These are phyloP conservation scores for Chaetorhynchus papuensis DNA, from an alignment of 2,113 vertebrate species.

Conservation along the genomic window DNA sequence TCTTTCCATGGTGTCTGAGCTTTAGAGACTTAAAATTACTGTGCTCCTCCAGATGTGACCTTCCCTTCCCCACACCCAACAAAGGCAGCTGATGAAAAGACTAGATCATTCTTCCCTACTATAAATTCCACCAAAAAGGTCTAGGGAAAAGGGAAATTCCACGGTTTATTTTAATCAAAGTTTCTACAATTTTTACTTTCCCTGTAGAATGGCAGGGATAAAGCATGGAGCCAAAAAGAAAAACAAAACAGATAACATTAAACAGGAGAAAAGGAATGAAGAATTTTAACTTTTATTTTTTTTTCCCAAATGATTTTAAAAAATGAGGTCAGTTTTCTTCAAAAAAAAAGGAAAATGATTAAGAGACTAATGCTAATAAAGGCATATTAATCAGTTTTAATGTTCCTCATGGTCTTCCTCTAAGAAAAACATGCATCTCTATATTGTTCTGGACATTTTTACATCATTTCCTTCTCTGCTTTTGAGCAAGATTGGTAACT, in stretches of 20 bases:
- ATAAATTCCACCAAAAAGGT: neutral
- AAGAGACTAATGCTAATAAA: neutral
- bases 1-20: neutral
- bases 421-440: neutral
- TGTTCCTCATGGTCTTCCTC: neutral
- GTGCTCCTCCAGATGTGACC: neutral
- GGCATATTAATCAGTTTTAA: neutral
- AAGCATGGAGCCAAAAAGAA: neutral
- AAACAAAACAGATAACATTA: neutral
- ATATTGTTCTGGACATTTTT: neutral
- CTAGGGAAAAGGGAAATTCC: neutral
- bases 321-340: neutral
- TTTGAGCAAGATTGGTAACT: neutral
- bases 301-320: neutral
- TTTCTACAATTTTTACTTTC: neutral
- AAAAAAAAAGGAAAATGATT: fast-evolving
- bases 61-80: neutral
- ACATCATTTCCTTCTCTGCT: neutral
- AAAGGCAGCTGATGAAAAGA: neutral
- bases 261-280: neutral
- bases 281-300: neutral
- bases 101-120: neutral
- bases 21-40: neutral
- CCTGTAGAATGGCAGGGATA: neutral
- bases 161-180: neutral